Evolutionary conservation across 2,113 vertebrate genomes (phyloP), one percentile per base, ranked within the genome.

Genomic region (Labeo rohita): DNA sequence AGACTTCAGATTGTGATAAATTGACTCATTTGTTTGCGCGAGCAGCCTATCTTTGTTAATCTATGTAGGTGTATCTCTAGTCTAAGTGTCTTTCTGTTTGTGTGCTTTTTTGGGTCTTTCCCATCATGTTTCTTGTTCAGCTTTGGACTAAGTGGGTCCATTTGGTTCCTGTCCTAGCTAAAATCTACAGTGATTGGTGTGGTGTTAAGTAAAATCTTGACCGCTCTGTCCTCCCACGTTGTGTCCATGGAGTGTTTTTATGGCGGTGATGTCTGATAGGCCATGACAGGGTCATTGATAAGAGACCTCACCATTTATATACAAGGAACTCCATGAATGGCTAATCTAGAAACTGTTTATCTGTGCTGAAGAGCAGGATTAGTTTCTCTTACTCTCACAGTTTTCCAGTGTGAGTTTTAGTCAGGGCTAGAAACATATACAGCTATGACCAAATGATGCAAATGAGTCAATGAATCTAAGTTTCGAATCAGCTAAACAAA

Each of bases 171-270:
- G 47, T 81, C 78, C 68, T 68, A 47, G 36, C 47, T 49, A 23
- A 72, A 61, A 45, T 52, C 75, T 72, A 52, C 63, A 49, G 21
- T 88, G 78, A 76, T 50, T 81, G 61, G 80, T 70, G 80, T 70
- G 80, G 47, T 70, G 45, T 82, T 39, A 77, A 77, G 63, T 82
- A 15, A n/a, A 36, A 82, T 70, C 80, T 81, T 83, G 47, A 76
- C 68, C 66, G 13, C n/a, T 34, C 61, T 81, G 56, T 75, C 68
- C 15, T 85, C 78, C 73, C 59, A 82, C 23, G 3, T 28, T 63
- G 49, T 78, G 49, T 82, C 47, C 59, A 84, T 6, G 0, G 23
- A 28, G 77, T 21, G 52, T 66, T 78, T 81, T 75, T 63, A 39
- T 70, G 15, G 5, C 13, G 12, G 59, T 74, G 39, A 18, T 65